Evolutionary conservation across 2,113 vertebrate genomes (phyloP).

Genomic region (Erinaceus europaeus): DNA sequence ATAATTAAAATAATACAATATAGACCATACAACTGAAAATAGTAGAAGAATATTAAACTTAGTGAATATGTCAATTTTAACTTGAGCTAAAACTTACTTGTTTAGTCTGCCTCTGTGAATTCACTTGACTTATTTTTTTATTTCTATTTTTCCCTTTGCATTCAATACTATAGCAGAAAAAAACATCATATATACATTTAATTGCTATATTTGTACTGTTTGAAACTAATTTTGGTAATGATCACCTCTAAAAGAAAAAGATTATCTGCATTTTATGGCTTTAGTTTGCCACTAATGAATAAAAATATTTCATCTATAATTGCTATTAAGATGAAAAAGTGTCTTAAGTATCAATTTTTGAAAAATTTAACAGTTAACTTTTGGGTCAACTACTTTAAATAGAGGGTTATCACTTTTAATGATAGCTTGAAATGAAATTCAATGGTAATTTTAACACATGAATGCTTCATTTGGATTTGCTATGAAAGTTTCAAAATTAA

Average conservation of each 20-base stretch:
- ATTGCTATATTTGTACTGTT: not conserved
- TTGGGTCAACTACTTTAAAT: slow-evolving; percentile 35
- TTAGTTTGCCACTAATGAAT: slow-evolving; percentile 39
- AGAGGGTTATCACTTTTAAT: slow-evolving; percentile 19
- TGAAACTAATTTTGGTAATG: slow-evolving; percentile 18
- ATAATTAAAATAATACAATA: not conserved
- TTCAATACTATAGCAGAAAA: slow-evolving; percentile 24
- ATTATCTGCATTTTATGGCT: slow-evolving; percentile 27
- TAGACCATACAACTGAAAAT: not conserved
- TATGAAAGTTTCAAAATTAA: slow-evolving; percentile 43
- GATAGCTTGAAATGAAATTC: slow-evolving; percentile 21
- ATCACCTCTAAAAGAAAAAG: slow-evolving; percentile 27
- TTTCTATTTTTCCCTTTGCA: not conserved
- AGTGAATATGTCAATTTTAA: not conserved
- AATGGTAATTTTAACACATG: slow-evolving; percentile 3
- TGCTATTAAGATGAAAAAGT: slow-evolving; percentile 16
- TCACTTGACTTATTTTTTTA: not conserved
- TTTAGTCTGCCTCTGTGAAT: not conserved
- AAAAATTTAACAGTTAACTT: slow-evolving; percentile 36
- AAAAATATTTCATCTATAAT: slow-evolving; percentile 58
- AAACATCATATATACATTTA: not conserved
- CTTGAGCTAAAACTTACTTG: not conserved
- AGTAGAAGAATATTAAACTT: not conserved
- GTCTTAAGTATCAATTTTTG: slow-evolving; percentile 34
- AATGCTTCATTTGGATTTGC: slow-evolving; percentile 30